Evolutionary conservation across 2,113 vertebrate species (phyloP).

Genomic region (Scytalopus superciliaris): DNA sequence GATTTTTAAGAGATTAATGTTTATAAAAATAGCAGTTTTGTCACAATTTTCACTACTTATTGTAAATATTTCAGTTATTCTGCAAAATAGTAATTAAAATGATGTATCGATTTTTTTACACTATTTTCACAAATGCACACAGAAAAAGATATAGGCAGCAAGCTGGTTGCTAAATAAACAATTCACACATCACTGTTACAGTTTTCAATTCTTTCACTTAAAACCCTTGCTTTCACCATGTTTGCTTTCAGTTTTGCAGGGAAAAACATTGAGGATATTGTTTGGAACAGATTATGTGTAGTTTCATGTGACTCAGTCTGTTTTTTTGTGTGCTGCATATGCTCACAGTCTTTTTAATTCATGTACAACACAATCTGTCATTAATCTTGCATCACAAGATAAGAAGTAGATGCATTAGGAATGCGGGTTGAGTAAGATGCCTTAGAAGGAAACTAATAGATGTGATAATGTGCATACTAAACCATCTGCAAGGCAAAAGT

Average conservation of each 20-base stretch:
- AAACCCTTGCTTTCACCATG: background rate
- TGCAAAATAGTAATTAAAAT: background rate
- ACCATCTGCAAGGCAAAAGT: background rate
- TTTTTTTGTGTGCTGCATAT: background rate
- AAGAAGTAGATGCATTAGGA: background rate
- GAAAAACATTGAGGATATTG: background rate
- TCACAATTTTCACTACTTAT: background rate
- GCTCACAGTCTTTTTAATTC: background rate
- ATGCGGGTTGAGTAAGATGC: background rate
- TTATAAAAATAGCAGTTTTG: background rate
- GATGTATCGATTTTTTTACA: background rate
- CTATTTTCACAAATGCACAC: background rate
- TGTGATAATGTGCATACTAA: background rate
- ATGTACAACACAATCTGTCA: conserved; percentile 3
- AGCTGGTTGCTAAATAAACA: background rate
- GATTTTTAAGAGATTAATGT: background rate
- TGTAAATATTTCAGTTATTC: background rate
- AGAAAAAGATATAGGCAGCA: background rate
- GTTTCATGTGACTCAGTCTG: background rate
- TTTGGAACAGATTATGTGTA: background rate
- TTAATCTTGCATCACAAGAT: conserved; percentile 18
- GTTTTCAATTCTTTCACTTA: background rate
- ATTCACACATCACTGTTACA: background rate
- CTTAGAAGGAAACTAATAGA: background rate
- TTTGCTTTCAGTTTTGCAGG: background rate